phyloP scores from a whole-genome alignment of 92 coral and sea anemone species.

The Phenganax stokvisi region DNA sequence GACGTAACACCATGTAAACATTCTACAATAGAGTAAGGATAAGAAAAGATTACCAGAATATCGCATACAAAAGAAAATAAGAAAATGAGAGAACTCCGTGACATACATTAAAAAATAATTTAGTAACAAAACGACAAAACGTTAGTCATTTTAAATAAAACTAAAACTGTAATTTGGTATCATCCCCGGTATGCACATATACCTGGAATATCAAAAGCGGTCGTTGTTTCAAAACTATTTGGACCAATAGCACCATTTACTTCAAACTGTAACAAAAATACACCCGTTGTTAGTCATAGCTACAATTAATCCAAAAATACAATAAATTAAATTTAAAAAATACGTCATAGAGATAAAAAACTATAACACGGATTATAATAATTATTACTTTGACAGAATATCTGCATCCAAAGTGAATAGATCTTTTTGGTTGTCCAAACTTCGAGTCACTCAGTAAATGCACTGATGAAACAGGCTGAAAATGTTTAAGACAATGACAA shows the following conservation, averaged over 20 bases:
- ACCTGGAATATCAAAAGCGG: conserved; percentile 26
- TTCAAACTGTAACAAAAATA: conserved; percentile 4
- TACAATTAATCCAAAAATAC: not conserved
- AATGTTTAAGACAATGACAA: not conserved
- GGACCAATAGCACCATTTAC: not conserved
- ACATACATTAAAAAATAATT: no score
- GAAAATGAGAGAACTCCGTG: no score
- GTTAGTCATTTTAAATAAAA: no score
- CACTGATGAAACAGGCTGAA: not conserved
- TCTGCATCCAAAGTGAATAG: conserved; percentile 32
- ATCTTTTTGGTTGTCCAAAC: not conserved
- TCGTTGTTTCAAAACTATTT: conserved; percentile 23
- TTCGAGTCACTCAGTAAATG: conserved; percentile 12
- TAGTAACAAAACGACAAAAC: no score
- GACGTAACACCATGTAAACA: conserved; percentile 26
- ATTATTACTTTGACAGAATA: conserved; percentile 10
- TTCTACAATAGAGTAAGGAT: conserved; percentile 1
- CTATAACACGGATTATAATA: no score
- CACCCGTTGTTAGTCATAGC: not conserved
- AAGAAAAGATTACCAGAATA: not conserved
- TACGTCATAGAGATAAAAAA: not conserved
- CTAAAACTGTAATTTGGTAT: no score
- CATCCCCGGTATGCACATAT: not conserved
- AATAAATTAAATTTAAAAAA: not conserved
- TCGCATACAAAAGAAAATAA: not conserved